phyloP scores from a whole-genome alignment of 1,140 invertebrate genomes.

The Drosophila parvula region DNA sequence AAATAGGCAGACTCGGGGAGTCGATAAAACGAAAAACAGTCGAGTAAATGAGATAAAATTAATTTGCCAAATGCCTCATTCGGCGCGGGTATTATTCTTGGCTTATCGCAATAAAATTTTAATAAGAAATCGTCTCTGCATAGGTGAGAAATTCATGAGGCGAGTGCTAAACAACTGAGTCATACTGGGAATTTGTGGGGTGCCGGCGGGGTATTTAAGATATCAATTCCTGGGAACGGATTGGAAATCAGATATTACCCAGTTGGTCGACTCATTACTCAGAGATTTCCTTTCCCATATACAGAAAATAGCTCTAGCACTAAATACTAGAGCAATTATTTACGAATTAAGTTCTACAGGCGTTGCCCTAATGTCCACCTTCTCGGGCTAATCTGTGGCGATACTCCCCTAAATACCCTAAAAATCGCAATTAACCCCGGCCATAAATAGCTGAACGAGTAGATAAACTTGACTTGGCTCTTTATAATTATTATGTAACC shows the following conservation, averaged over 20 bases:
- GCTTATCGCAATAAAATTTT: constrained; percentile 19
- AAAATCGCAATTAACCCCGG: constrained; percentile 21
- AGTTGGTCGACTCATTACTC: constrained; percentile 9
- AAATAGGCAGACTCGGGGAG: constrained; percentile 19
- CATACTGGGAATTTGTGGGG: constrained; percentile 14
- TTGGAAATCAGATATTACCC: constrained; percentile 36
- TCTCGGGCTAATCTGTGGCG: not conserved
- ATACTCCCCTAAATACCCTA: constrained; percentile 2
- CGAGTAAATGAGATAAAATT: constrained; percentile 28
- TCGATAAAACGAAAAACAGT: constrained; percentile 12
- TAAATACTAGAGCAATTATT: constrained; percentile 4
- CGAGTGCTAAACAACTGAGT: constrained; percentile 33
- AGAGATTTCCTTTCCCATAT: not conserved
- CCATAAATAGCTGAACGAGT: constrained; percentile 10
- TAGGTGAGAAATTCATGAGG: constrained; percentile 21
- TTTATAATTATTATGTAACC: constrained; percentile 51
- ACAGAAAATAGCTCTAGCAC: not conserved
- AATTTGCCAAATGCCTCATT: not conserved
- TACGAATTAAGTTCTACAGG: not conserved
- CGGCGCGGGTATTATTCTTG: constrained; percentile 14
- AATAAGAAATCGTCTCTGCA: constrained; percentile 14
- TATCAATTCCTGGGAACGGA: constrained; percentile 41
- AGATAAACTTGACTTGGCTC: constrained; percentile 1
- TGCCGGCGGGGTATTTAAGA: constrained; percentile 12
- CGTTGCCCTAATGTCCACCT: not conserved